Base-by-base conservation (phyloP, 1,140 invertebrate species). In the Mercenaria mercenaria region DNA sequence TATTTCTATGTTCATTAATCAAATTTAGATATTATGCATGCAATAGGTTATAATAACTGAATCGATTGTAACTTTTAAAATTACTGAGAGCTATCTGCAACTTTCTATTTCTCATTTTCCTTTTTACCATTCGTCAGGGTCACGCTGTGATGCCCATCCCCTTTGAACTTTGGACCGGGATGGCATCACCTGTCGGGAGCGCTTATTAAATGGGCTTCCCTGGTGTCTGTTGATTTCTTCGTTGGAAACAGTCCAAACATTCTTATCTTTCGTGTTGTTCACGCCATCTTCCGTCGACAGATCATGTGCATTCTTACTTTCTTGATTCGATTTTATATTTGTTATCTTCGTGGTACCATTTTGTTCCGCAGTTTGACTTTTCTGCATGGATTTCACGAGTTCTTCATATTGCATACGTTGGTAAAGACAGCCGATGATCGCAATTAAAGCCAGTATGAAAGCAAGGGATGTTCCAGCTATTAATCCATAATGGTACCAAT, bases 141-240 rank as follows among this genome's bases (percentile, higher is more conserved):
- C 72, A 50, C 39, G 72, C 13, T 76, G 23, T 26, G 72, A 76
- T 32, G 72, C 32, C 72, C 72, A 76, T 3, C 39, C 39, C 26
- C 41, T 76, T 10, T 29, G 41, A 72, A 72, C 67, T 15, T 18
- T 72, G 11, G 18, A 15, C 15, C 29, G 32, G 1, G 67, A 39
- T 32, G 72, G 72, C 26, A 34, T 43, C n/a, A 76, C 37, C 8
- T 76, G 72, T 29, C 43, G 39, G 4, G 11, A 8, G 0, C 72
- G 41, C 39, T 76, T 76, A 26, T 26, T 76, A 26, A 76, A 76
- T 13, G 72, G 39, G 37, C 41, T 76, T 76, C 41, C 41, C n/a
- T 76, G 72, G 20, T 32, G 61, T 39, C 37, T 13, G 1, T 8
- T 20, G 1, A 10, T 20, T 72, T 72, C 34, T 20, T 72, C 67